These are phyloP conservation scores for Echinometra lucunter DNA, from an alignment of 53 echinoderm and acorn worm genomes.

Conservation along the genomic window DNA sequence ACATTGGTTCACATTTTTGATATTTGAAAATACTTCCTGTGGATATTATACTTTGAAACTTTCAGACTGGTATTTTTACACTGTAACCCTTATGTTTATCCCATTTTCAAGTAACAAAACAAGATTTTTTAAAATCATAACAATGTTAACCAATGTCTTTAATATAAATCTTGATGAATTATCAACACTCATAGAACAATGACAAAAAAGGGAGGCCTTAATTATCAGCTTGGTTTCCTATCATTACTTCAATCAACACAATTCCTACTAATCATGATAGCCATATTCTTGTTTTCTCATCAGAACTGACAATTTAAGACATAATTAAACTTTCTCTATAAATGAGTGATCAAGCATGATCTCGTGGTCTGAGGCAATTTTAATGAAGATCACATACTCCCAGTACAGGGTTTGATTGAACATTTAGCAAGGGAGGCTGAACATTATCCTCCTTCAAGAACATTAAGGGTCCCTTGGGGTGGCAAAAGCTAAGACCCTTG, in stretches of 20 bases:
- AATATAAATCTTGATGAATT: too few relatives aligned
- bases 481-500: background rate
- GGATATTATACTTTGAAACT: too few relatives aligned
- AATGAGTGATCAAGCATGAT: background rate
- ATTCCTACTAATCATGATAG: background rate
- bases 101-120: too few relatives aligned
- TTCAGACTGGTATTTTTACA: too few relatives aligned
- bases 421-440: background rate
- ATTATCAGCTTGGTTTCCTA: background rate
- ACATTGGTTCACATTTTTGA: too few relatives aligned
- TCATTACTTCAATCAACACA: too few relatives aligned
- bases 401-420: background rate
- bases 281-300: background rate
- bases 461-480: background rate
- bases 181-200: background rate
- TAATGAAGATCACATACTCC: background rate
- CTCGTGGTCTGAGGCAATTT: background rate
- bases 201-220: background rate
- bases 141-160: too few relatives aligned
- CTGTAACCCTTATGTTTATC: too few relatives aligned
- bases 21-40: too few relatives aligned
- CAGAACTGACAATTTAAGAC: background rate
- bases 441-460: background rate
- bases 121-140: too few relatives aligned
- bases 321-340: background rate